Evolutionary conservation across 64 coral and sea anemone genomes (phyloP).

Genomic region (Montipora efflorescens): DNA sequence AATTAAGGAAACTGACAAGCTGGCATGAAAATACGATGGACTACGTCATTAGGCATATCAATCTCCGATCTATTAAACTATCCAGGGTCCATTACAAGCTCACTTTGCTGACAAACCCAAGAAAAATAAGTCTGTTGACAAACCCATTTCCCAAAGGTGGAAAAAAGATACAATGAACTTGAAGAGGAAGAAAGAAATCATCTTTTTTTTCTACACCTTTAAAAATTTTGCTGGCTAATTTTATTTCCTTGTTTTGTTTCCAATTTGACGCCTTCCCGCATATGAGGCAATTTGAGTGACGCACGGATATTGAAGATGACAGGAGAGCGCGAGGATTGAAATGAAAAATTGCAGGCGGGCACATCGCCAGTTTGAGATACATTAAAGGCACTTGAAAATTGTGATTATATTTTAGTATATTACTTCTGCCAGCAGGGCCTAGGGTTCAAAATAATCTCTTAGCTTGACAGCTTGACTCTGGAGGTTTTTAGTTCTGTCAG

Average conservation of each 20-base stretch:
- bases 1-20: background rate
- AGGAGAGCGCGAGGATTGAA: background rate
- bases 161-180: background rate
- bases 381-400: background rate
- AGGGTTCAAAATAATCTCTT: background rate
- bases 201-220: background rate
- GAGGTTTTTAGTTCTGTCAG: no score
- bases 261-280: background rate
- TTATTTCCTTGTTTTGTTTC: slow-evolving; percentile 31
- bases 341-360: slow-evolving; percentile 1
- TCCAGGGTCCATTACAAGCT: background rate
- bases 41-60: background rate
- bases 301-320: slow-evolving; percentile 8
- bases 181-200: no score
- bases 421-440: background rate
- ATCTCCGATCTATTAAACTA: background rate
- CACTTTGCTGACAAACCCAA: background rate
- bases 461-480: background rate
- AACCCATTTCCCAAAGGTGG: background rate
- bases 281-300: slow-evolving; percentile 15
- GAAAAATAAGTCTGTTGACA: slow-evolving; percentile 4
- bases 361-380: background rate
- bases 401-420: background rate
- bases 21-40: background rate
- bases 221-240: background rate